Base-by-base conservation (phyloP, 2,888 invertebrate species). In the Pristionchus mayeri region DNA sequence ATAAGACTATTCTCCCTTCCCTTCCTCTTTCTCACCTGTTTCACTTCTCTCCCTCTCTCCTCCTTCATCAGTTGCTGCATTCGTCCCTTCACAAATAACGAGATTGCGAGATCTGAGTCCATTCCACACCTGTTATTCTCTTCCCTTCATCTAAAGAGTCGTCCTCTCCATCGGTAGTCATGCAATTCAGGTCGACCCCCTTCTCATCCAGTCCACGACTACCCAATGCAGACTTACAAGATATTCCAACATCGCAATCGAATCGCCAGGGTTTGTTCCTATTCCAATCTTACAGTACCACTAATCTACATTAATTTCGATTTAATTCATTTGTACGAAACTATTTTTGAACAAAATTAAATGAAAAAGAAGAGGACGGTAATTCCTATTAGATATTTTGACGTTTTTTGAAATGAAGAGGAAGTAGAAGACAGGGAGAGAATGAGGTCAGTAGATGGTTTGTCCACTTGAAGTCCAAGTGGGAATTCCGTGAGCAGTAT, bases 161-260 rank as follows among this genome's bases (percentile, higher is more conserved):
- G 60, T 67, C 37, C 67, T 67, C 37, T 54, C 67, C 67, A 67
- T 67, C n/a, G 21, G 21, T n/a, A 34, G 67, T 76, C 48, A 57
- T 57, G 21, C 57, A 76, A 44, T 76, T 50, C 76, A 48, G 44
- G 21, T 40, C 76, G 24, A 75, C 44, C 21, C 24, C 44, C 75
- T 75, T 40, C 44, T 44, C 75, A 44, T 75, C n/a, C n/a, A n/a
- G n/a, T n/a, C 24, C 27, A 30, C 76, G 4, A 40, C 48, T 44
- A 40, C 76, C 76, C 30, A 34, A 67, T 67, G 67, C 67, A 67
- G 67, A 67, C 67, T 0, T 67, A 67, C 67, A 67, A 67, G 37
- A 67, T 67, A 67, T 67, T 67, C 67, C 67, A 67, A n/a, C 67
- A 67, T n/a, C 34, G 37, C 18, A 34, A 67, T 67, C 67, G 67